phyloP scores from a whole-genome alignment of 2,113 vertebrate species.

The Dissostichus mawsoni region DNA sequence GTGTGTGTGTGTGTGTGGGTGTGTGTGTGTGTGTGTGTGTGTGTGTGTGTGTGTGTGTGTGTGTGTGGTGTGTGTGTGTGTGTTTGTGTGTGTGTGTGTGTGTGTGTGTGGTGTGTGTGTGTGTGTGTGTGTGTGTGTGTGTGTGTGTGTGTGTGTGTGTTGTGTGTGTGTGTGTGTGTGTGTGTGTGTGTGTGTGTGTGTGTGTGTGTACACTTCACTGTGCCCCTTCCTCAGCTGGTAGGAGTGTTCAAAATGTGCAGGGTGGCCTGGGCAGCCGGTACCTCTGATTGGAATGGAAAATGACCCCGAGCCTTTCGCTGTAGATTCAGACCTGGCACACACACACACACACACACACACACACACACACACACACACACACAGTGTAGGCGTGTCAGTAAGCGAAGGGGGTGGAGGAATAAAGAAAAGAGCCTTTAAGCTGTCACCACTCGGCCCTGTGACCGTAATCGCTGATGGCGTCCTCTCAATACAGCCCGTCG shows the following conservation, averaged over 20 bases:
- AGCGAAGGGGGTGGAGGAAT: constrained; percentile 60
- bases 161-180: constrained; percentile 4
- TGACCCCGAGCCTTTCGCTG: constrained; percentile 69
- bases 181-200: background rate
- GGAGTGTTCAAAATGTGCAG: constrained; percentile 67
- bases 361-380: constrained; percentile 50
- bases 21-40: background rate
- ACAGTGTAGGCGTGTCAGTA: constrained; percentile 64
- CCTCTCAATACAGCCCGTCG: constrained; percentile 65
- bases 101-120: background rate
- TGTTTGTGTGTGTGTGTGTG: background rate
- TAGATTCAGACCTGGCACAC: constrained; percentile 52
- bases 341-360: constrained; percentile 46
- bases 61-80: background rate
- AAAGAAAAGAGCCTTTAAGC: constrained; percentile 75
- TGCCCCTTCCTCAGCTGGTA: constrained; percentile 51
- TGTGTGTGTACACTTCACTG: constrained; percentile 9
- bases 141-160: constrained; percentile 3
- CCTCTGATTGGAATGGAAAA: constrained; percentile 79
- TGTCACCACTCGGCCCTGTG: constrained; percentile 65
- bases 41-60: constrained; percentile 5
- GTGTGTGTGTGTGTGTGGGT: background rate
- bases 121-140: background rate
- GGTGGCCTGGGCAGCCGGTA: constrained; percentile 68
- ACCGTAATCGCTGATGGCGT: constrained; percentile 70